A percentile compares a stretch with the other conserved stretches of the same genome.
Conservation (phyloP, 2,888 invertebrate genomes). For the Steinernema carpocapsae region DNA sequence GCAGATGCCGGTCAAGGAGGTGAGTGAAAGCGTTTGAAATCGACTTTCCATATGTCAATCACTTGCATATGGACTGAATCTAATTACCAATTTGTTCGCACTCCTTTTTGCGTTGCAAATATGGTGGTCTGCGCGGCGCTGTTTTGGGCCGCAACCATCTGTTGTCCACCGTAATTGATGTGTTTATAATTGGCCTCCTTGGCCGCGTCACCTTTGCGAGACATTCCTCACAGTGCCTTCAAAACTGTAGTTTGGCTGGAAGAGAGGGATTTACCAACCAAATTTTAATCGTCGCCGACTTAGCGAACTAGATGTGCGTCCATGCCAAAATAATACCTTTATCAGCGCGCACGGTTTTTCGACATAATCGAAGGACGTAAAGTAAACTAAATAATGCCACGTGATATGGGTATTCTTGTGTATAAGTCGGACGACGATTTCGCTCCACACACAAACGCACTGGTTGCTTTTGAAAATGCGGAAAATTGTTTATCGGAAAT, state of each 20-base stretch:
- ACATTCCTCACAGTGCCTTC: too few relatives aligned
- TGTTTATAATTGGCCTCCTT: constrained; percentile 6
- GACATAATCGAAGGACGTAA: constrained; percentile 8
- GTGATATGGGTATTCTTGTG: background rate
- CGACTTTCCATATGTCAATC: constrained; percentile 34
- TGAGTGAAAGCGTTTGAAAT: constrained; percentile 27
- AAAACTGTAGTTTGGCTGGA: too few relatives aligned
- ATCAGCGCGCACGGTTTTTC: constrained; percentile 17
- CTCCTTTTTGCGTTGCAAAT: background rate
- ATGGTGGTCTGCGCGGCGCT: constrained; percentile 2
- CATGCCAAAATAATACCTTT: constrained; percentile 31
- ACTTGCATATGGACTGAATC: background rate
- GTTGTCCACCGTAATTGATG: constrained; percentile 21
- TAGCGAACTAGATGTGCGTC: background rate
- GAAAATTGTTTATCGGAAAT: constrained; percentile 5
- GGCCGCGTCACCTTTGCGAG: background rate
- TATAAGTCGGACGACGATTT: background rate
- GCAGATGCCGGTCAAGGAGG: constrained; percentile 33
- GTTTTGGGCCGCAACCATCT: background rate
- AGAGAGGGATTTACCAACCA: background rate
- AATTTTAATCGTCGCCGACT: background rate
- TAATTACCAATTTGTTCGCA: constrained; percentile 29
- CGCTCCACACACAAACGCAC: background rate
- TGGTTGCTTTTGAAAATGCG: background rate
- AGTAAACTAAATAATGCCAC: constrained; percentile 22